Evolutionary conservation across 2,113 vertebrate species (phyloP), one percentile per base, ranked within the genome.

Genomic region (Pleuronectes platessa): DNA sequence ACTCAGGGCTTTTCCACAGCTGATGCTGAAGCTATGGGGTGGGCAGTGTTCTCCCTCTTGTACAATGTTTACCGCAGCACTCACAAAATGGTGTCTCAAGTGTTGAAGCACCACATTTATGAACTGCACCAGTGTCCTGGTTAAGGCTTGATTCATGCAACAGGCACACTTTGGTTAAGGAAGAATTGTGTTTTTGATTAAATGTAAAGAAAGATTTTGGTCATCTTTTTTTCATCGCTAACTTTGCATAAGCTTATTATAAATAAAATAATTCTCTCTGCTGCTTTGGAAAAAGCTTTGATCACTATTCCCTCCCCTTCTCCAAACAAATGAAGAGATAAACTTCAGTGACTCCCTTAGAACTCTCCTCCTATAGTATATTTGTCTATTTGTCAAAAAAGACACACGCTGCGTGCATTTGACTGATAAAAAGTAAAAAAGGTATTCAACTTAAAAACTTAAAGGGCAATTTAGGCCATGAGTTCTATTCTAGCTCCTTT

Each of bases 191-290:
- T 15, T 17, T 49, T 42, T 13, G 40, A 11, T 42, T 42, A 13
- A 42, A 13, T 37, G 35, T 37, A 37, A 37, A 37, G 35, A 37
- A 37, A 10, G 9, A 37, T 37, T 10, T 10, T 37, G 35, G 35
- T 37, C 35, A 37, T 42, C 40, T 60, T 18, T 37, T 56, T 18
- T 4, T 76, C 24, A 51, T 11, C 66, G 55, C 21, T 45, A 82
- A 65, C 67, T 76, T 81, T 74, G 76, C 76, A 73, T 88, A n/a
- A 35, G 21, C n/a, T 61, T 88, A 82, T 75, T 83, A 92, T n/a
- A n/a, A n/a, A n/a, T n/a, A n/a, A n/a, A n/a, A n/a, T n/a, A n/a
- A n/a, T n/a, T n/a, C 20, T 56, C 65, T 65, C 47, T 62, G 66
- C 68, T 70, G 75, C 81, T 84, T 85, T 90, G 65, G 86, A 88